Evolutionary conservation across 2,888 invertebrate species (phyloP).

Genomic region (Drosophila neotestacea): DNA sequence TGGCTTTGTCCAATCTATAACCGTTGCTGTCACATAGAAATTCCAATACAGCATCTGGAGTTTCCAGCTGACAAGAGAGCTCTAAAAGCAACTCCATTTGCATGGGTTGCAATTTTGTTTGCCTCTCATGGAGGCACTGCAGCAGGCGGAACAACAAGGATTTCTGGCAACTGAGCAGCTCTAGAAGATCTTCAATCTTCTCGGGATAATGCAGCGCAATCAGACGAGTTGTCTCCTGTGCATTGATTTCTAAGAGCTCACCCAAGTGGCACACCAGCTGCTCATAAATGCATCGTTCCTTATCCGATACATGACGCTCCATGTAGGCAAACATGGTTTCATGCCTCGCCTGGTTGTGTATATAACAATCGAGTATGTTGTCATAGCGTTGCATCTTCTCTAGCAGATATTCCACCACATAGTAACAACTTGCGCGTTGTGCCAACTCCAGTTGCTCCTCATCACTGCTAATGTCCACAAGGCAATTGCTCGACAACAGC

Average conservation of each 20-base stretch:
- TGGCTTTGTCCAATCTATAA: slow-evolving; percentile 88
- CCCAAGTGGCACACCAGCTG: slow-evolving; percentile 86
- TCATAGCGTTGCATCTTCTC: slow-evolving; percentile 88
- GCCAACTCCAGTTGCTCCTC: slow-evolving; percentile 88
- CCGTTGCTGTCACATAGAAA: slow-evolving; percentile 86
- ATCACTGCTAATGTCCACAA: slow-evolving; percentile 87
- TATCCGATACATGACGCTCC: slow-evolving; percentile 84
- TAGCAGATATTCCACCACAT: slow-evolving; percentile 90
- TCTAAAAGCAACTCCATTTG: slow-evolving; percentile 88
- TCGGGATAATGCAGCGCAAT: slow-evolving; percentile 87
- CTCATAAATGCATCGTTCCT: slow-evolving; percentile 85
- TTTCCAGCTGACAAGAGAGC: slow-evolving; percentile 87
- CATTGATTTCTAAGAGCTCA: slow-evolving; percentile 87
- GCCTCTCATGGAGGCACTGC: slow-evolving; percentile 86
- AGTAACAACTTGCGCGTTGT: slow-evolving; percentile 89
- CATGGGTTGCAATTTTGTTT: slow-evolving; percentile 81
- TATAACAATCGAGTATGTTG: slow-evolving; percentile 89
- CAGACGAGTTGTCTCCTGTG: slow-evolving; percentile 88
- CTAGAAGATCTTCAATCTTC: slow-evolving; percentile 85
- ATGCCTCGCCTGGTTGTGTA: slow-evolving; percentile 88
- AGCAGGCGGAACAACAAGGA: slow-evolving; percentile 87
- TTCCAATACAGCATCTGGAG: slow-evolving; percentile 86
- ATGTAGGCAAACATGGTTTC: slow-evolving; percentile 88
- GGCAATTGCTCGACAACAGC: slow-evolving; percentile 88
- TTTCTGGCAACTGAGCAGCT: slow-evolving; percentile 66